Base-by-base conservation (phyloP, 2,888 invertebrate genomes). In the Eristalis tenax region DNA sequence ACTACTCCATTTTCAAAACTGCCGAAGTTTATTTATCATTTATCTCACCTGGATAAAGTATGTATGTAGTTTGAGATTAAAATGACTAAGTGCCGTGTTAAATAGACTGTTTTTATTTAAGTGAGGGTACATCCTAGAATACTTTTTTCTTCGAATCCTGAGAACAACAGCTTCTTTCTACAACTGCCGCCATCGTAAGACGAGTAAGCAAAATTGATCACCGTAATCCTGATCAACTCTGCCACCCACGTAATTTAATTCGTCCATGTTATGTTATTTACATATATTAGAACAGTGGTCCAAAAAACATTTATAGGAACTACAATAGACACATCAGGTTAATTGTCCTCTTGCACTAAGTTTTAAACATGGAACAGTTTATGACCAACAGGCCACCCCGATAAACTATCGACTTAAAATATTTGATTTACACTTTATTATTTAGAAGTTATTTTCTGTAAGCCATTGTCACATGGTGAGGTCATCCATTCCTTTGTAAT, bases 391-490 rank as follows among this genome's bases (percentile, higher is more conserved):
- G 8, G 0, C 10, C 50, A 43, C n/a, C 50, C 50, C 6, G 38
- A 11, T 11, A 3, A 38, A 38, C 38, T 38, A 38, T 38, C 38
- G 13, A 13, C 3, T 38, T 13, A 38, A 38, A 38, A 38, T 0
- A 11, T 13, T 38, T 38, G 6, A 38, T 13, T 13, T 32, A 32
- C 4, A 32, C 5, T 5, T 10, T 4, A 5, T 4, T 28, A 28
- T 5, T 4, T 4, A 32, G 1, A 6, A 32, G 5, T 32, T 18
- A 18, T 38, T 80, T 64, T 70, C 43, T 59, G 26, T 57, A 35
- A 73, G 35, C 71, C 56, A 76, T 77, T 64, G 84, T 63, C 76
- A 64, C 64, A 40, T 43, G 43, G 43, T n/a, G n/a, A 43, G 15
- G 43, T 5, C n/a, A 43, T n/a, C 50, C 18, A 18, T 50, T 18